Percentiles rank a stretch among this genome's conserved stretches.
These are phyloP conservation scores for Nineta flava DNA, from an alignment of 2,888 invertebrate genomes.

Conservation along the genomic window DNA sequence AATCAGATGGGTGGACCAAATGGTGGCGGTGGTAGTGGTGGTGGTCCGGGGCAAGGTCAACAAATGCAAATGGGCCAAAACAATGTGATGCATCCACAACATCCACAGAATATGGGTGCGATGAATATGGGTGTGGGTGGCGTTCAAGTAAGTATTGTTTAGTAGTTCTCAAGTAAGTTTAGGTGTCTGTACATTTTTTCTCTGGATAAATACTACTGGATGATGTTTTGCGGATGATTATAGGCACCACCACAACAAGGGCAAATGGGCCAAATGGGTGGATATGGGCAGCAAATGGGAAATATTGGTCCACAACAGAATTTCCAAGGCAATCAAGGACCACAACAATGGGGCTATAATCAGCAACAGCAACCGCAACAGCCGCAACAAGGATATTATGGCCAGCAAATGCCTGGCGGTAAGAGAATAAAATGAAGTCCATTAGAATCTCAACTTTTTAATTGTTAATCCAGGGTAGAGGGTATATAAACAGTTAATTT, in stretches of 20 bases:
- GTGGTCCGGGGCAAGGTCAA: slow-evolving; percentile 10
- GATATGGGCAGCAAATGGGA: slow-evolving; percentile 13
- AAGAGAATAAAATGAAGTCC: no score
- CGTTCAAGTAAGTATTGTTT: slow-evolving; percentile 15
- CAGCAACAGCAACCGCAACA: slow-evolving; percentile 29
- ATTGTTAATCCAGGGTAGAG: neutral
- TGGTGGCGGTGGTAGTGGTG: slow-evolving; percentile 11
- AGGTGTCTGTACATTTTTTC: no score
- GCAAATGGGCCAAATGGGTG: slow-evolving; percentile 17
- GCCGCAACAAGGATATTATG: slow-evolving; percentile 30
- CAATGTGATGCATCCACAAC: slow-evolving; percentile 15
- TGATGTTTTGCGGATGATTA: no score
- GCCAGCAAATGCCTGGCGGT: slow-evolving; percentile 31
- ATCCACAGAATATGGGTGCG: slow-evolving; percentile 19
- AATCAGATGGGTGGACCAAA: slow-evolving; percentile 7
- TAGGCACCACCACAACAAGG: neutral
- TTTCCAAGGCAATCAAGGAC: slow-evolving; percentile 11
- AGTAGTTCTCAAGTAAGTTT: no score
- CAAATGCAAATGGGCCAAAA: slow-evolving; percentile 18
- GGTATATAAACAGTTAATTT: slow-evolving; percentile 1
- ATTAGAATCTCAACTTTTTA: neutral
- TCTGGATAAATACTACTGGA: no score
- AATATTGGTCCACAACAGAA: slow-evolving; percentile 14
- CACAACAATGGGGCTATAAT: slow-evolving; percentile 18
- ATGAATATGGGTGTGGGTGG: slow-evolving; percentile 22